Base-by-base conservation (phyloP, 2,888 invertebrate species). In the Holacanthella duospinosa region DNA sequence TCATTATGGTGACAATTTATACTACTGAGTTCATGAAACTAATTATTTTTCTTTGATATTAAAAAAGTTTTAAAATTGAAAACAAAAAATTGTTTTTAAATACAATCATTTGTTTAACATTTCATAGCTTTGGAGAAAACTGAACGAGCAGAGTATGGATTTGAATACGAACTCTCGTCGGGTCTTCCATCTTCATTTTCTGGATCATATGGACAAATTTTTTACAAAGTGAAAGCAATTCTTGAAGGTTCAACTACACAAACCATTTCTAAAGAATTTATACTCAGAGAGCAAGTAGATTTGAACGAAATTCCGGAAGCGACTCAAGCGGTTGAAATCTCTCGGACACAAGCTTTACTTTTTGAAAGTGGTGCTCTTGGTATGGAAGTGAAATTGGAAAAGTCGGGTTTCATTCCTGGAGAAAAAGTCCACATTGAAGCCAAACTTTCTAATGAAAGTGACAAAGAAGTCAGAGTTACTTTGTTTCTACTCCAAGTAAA, bases 121-220 rank as follows among this genome's bases (percentile, higher is more conserved):
- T 36, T 36, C 16, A 12, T 36, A 48, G 48, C 48, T 16, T 48
- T 21, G 4, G n/a, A 9, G 21, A 48, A 9, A 4, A 21, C n/a
- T n/a, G 48, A 48, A 21, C 6, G n/a, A n/a, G 12, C 21, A 21
- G 55, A 55, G 27, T 55, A 55, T 29, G 27, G 28, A 9, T 55
- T 55, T 21, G 55, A 55, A 26, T 55, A 28, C 21, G 55, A 29
- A 4, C 29, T 55, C 16, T 21, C 27, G 4, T 3, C 4, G 3
- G 55, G 55, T 26, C 55, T 55, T 21, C 55, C 55, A 16, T 55
- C 55, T 6, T 55, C 55, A 9, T 55, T 55, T 29, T 12, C 4
- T 16, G 27, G 55, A 9, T 3, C 3, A 24, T 55, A 55, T 26
- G 55, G 55, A 3, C 6, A 55, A 19, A 29, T 55, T 29, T 6